These are phyloP conservation scores for Hypomecis atomaria DNA, from an alignment of 2,888 invertebrate genomes.

Conservation along the genomic window DNA sequence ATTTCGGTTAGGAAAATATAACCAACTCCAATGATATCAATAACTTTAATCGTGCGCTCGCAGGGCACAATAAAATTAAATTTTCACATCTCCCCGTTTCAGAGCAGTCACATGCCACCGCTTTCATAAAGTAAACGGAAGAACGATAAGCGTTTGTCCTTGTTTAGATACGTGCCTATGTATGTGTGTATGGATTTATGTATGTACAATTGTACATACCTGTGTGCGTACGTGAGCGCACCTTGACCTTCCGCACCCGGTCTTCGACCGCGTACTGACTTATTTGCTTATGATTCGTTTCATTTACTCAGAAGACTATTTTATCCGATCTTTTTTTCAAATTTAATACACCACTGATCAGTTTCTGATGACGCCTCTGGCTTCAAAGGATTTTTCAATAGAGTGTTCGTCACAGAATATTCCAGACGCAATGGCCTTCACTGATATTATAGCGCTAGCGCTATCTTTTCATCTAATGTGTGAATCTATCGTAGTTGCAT, in stretches of 20 bases:
- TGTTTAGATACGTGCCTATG: conserved; percentile 54
- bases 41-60: too few species aligned
- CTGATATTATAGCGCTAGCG: neutral
- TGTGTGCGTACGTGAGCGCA: conserved; percentile 50
- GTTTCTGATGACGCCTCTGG: neutral
- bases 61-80: too few species aligned
- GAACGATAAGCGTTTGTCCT: conserved; percentile 59
- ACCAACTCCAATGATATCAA: too few species aligned
- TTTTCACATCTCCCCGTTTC: conserved; percentile 38
- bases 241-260: conserved; percentile 72
- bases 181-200: conserved; percentile 50
- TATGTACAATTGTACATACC: conserved; percentile 49
- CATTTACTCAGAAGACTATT: conserved; percentile 33
- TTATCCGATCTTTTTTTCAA: conserved; percentile 26
- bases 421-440: neutral
- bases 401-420: neutral
- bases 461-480: too few species aligned
- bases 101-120: conserved; percentile 37
- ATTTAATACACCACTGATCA: conserved; percentile 4
- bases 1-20: too few species aligned
- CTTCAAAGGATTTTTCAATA: neutral
- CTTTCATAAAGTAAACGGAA: conserved; percentile 66
- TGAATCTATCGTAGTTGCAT: too few species aligned
- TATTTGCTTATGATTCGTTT: conserved; percentile 44
- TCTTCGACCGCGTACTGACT: conserved; percentile 63